phyloP scores from a whole-genome alignment of 1,140 invertebrate genomes.

The Spodoptera litura region DNA sequence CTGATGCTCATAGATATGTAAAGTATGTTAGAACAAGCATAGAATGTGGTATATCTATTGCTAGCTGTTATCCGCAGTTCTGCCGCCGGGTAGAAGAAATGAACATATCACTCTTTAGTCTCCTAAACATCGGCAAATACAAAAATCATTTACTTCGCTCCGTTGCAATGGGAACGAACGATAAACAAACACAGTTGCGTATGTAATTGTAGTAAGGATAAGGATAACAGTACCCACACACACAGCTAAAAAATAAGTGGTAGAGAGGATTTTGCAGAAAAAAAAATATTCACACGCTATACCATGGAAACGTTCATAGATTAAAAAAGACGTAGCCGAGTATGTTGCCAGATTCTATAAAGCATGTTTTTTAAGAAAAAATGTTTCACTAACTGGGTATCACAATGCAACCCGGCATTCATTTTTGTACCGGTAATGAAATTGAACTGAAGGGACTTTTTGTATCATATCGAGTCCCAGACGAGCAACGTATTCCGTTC shows the following conservation, averaged over 20 bases:
- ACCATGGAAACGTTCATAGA: no score
- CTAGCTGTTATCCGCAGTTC: background rate
- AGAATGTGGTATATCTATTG: constrained; percentile 4
- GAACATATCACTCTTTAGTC: no score
- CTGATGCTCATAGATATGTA: constrained; percentile 28
- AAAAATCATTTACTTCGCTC: no score
- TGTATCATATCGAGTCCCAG: constrained; percentile 1
- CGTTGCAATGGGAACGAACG: no score
- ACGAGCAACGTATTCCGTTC: constrained; percentile 5
- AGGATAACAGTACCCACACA: no score
- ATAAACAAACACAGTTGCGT: no score
- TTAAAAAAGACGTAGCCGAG: background rate
- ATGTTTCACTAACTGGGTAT: background rate
- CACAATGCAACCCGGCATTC: background rate
- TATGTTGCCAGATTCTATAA: background rate
- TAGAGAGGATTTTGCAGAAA: no score
- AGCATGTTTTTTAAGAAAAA: background rate
- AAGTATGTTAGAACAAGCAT: constrained; percentile 26
- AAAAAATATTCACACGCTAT: no score
- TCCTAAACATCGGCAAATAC: no score
- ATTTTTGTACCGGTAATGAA: background rate
- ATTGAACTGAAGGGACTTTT: background rate
- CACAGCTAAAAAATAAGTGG: no score
- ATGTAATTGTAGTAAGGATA: no score
- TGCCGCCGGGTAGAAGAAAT: no score